phyloP scores from a whole-genome alignment of 2,797 vertebrate genomes.

The Trichosurus vulpecula region DNA sequence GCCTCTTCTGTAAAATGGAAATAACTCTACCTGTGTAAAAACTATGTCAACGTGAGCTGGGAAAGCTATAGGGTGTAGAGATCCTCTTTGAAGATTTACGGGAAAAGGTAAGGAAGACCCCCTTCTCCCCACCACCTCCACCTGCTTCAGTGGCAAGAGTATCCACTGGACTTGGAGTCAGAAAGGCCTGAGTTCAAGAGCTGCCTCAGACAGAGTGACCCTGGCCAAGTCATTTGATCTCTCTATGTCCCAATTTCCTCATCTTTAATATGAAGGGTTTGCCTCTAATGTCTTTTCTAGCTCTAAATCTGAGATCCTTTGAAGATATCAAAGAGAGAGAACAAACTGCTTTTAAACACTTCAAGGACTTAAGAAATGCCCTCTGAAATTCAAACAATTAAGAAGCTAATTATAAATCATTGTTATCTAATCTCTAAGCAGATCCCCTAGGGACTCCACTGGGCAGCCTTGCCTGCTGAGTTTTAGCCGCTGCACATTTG shows the following conservation, averaged over 20 bases:
- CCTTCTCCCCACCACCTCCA: too few species aligned
- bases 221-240: background rate
- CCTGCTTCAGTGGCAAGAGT: background rate
- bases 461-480: constrained; percentile 73
- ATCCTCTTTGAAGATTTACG: background rate
- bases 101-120: background rate
- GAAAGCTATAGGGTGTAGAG: background rate
- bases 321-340: constrained; percentile 31
- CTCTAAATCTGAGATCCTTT: background rate
- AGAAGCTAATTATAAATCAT: constrained; percentile 72
- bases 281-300: background rate
- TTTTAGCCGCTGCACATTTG: constrained; percentile 74
- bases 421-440: constrained; percentile 74
- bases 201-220: background rate
- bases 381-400: constrained; percentile 71
- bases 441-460: constrained; percentile 67
- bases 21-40: background rate
- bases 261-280: background rate
- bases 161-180: background rate
- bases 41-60: background rate
- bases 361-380: constrained; percentile 68
- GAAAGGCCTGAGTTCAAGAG: background rate
- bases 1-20: too few species aligned
- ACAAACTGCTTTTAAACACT: constrained; percentile 68
- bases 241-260: background rate